Base-by-base conservation (phyloP, 2,888 invertebrate species). In the Campoletis raptor region DNA sequence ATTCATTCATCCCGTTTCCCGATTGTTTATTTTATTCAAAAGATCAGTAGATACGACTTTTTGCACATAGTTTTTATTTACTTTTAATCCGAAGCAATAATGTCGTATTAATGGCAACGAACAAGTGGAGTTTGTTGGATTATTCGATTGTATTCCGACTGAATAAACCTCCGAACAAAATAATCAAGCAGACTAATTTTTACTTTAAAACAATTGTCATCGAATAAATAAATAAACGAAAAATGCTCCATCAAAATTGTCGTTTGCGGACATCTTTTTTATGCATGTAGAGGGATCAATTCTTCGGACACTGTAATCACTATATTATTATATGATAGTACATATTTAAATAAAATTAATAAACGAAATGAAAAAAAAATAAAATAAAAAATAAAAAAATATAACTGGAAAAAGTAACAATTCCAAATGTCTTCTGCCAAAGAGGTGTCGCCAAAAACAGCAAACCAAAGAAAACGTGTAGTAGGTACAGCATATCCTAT, bases 401-500 rank as follows among this genome's bases (percentile, higher is more conserved):
- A 72, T 88, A 88, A 85, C 88, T 88, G 85, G 85, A 86, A 79
- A 89, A 86, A 84, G 89, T 85, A 89, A 89, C 89, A 90, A 92
- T 89, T 90, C 88, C 84, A 86, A 90, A 90, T 84, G 91, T 84
- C 77, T 86, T 86, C 81, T 83, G 83, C 81, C 77, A 86, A 83
- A 85, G 83, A 86, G 83, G 86, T 91, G 91, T 91, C 90, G 92
- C 90, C 91, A 91, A 93, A 92, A 93, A 94, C 92, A 93, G 92
- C 93, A 94, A 94, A 94, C 93, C 93, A 94, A 94, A 92, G 92
- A 92, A 93, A 93, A 93, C 93, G 93, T 94, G 93, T 91, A 91
- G 78, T 84, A 86, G 90, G 91, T 91, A 91, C 90, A 90, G 90
- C 90, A 90, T 86, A 81, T 81, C 74, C 83, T 86, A 86, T 86